These are phyloP conservation scores for Antheraea pernyi DNA, from an alignment of 1,140 invertebrate species.

Conservation along the genomic window DNA sequence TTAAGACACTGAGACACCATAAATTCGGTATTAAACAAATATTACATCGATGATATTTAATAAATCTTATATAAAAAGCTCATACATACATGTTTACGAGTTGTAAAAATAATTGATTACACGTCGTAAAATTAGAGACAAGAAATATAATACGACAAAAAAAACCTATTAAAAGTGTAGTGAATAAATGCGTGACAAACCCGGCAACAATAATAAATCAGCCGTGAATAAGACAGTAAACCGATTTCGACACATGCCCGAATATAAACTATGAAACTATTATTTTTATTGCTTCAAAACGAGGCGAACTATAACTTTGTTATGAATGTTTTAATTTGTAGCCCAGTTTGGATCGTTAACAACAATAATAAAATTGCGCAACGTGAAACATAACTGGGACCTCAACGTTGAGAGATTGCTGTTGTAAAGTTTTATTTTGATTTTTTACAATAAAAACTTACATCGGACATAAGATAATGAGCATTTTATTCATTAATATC, in stretches of 20 bases:
- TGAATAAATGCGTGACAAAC: background rate
- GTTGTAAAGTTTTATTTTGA: background rate
- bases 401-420: background rate
- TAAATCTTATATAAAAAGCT: background rate
- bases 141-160: background rate
- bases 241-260: slow-evolving; percentile 19
- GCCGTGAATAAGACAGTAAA: slow-evolving; percentile 17
- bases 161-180: background rate
- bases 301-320: slow-evolving; percentile 12
- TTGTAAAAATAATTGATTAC: background rate
- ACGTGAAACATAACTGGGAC: slow-evolving; percentile 3
- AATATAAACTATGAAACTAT: slow-evolving; percentile 21
- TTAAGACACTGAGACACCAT: background rate
- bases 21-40: background rate
- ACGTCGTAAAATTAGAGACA: background rate
- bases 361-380: slow-evolving; percentile 21
- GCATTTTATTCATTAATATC: too few relatives aligned
- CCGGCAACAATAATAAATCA: background rate
- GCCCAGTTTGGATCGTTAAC: slow-evolving; percentile 15
- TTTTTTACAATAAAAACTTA: background rate
- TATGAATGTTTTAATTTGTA: slow-evolving; percentile 23
- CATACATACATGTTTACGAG: background rate
- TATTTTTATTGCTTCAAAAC: slow-evolving; percentile 19
- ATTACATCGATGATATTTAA: too few relatives aligned
- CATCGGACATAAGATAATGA: too few relatives aligned